These are phyloP conservation scores for Myzus persicae DNA, from an alignment of 1,140 invertebrate genomes.

Conservation along the genomic window DNA sequence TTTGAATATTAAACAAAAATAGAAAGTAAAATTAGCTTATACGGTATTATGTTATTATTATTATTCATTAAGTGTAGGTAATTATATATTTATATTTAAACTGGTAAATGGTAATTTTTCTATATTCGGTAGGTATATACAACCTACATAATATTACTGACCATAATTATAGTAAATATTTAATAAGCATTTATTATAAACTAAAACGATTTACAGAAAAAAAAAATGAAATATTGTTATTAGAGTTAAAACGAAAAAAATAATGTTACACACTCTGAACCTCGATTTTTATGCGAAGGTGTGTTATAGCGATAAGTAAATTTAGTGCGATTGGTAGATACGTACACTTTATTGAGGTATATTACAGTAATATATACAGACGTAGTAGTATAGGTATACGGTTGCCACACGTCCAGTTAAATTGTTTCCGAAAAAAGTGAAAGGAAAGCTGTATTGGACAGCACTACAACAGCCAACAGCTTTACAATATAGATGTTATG, in stretches of 20 bases:
- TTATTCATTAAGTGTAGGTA: neutral
- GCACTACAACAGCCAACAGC: neutral
- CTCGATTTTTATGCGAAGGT: neutral
- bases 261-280: neutral
- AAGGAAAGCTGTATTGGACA: neutral
- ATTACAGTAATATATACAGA: neutral
- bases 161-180: neutral
- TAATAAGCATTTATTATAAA: neutral
- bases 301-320: no score
- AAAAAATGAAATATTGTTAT: neutral
- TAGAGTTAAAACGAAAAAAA: neutral
- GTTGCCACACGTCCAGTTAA: neutral
- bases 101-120: neutral
- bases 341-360: neutral
- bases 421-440: constrained; percentile 16
- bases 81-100: neutral
- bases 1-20: constrained; percentile 18
- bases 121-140: neutral
- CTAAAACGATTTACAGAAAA: neutral
- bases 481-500: neutral
- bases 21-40: constrained; percentile 3
- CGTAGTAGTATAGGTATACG: no score
- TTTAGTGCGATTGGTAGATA: no score
- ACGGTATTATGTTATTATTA: neutral
- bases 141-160: neutral